phyloP scores from a whole-genome alignment of 2,797 vertebrate species.

The Paratrypauchen microcephalus region DNA sequence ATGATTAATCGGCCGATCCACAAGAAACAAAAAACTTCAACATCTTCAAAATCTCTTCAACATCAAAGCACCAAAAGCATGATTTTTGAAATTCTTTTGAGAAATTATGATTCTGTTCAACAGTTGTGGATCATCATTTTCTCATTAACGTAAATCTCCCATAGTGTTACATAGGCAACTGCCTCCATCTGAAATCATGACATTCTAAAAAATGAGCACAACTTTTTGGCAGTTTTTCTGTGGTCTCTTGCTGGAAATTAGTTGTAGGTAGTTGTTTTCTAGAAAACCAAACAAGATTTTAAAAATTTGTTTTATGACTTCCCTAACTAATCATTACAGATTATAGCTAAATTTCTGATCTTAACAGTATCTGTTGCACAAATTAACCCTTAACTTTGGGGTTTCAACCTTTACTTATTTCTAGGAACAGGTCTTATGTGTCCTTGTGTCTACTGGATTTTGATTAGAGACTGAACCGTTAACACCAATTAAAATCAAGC shows the following conservation, averaged over 20 bases:
- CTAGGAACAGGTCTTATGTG: background rate
- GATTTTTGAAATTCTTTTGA: too few species aligned
- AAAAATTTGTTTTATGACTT: background rate
- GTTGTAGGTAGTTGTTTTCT: background rate
- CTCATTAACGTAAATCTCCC: too few species aligned
- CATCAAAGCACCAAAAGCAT: too few species aligned
- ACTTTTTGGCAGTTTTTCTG: slow-evolving; percentile 13
- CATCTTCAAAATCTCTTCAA: too few species aligned
- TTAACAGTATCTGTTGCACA: background rate
- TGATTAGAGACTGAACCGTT: slow-evolving; percentile 4
- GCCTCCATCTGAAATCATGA: too few species aligned
- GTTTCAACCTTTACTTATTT: background rate
- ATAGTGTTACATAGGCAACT: too few species aligned
- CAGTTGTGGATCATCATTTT: too few species aligned
- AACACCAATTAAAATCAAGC: slow-evolving; percentile 1
- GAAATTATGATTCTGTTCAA: too few species aligned
- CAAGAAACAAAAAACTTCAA: too few species aligned
- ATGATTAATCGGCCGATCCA: too few species aligned
- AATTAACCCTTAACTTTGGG: background rate
- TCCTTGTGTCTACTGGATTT: background rate
- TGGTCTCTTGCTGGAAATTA: slow-evolving; percentile 9
- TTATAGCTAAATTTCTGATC: background rate
- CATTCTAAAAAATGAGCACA: too few species aligned
- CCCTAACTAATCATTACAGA: background rate
- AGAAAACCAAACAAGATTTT: background rate